phyloP scores from a whole-genome alignment of 2,797 vertebrate species.

The Crocodylus rhombifer region DNA sequence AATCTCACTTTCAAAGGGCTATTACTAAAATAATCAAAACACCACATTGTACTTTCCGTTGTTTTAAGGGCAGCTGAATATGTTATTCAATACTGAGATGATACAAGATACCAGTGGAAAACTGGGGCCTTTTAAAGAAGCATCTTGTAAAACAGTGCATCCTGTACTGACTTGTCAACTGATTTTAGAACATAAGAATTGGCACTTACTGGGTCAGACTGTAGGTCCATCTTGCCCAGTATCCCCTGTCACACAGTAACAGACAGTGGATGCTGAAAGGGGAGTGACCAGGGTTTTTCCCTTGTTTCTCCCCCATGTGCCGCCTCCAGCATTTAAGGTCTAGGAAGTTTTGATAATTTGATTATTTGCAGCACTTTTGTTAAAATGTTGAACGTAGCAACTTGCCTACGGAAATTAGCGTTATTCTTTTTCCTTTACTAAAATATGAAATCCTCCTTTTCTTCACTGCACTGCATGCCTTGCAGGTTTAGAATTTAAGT shows the following conservation, averaged over 20 bases:
- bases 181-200: too few species aligned
- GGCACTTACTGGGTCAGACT: too few species aligned
- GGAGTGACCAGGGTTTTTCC: too few species aligned
- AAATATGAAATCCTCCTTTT: not conserved
- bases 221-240: too few species aligned
- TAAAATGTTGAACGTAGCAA: rapidly evolving
- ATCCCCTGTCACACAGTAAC: too few species aligned
- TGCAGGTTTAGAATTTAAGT: not conserved
- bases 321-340: too few species aligned
- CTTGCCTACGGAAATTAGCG: not conserved
- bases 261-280: too few species aligned
- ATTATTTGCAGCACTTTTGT: not conserved
- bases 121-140: not conserved
- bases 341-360: too few species aligned
- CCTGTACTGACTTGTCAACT: too few species aligned
- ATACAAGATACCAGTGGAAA: not conserved
- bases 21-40: not conserved
- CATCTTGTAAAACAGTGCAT: not conserved
- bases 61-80: not conserved
- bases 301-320: too few species aligned
- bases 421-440: not conserved
- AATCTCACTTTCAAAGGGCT: not conserved
- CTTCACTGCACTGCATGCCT: not conserved
- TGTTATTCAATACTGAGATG: not conserved
- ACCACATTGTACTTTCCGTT: not conserved